Evolutionary conservation across 2,113 vertebrate species (phyloP).

Genomic region (Gadus chalcogrammus): DNA sequence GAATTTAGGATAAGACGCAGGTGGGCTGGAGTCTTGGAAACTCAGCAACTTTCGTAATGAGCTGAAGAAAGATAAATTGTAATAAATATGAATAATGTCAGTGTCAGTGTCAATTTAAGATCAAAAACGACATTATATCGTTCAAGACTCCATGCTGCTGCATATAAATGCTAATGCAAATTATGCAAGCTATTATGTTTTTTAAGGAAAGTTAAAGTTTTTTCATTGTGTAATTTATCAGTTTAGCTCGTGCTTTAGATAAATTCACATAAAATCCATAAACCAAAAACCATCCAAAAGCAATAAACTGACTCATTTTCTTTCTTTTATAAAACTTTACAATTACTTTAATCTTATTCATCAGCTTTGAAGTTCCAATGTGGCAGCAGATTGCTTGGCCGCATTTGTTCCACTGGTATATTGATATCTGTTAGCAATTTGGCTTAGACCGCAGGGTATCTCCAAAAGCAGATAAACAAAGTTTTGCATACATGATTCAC

Average conservation of each 20-base stretch:
- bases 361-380: background rate
- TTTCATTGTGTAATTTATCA: constrained; percentile 24
- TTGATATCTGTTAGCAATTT: constrained; percentile 6
- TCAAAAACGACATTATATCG: background rate
- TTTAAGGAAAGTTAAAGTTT: constrained; percentile 1
- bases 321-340: background rate
- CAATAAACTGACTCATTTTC: background rate
- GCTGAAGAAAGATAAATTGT: background rate
- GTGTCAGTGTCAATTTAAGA: background rate
- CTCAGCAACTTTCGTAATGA: background rate
- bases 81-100: background rate
- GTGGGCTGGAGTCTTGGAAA: constrained; percentile 20
- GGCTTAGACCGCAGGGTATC: no score
- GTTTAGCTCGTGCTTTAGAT: constrained; percentile 14
- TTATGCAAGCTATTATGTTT: no score
- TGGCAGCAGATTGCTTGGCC: background rate
- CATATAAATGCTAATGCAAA: constrained; percentile 6
- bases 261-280: constrained; percentile 15
- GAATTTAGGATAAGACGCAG: constrained; percentile 40
- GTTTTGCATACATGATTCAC: no score
- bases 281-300: background rate
- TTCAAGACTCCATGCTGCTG: background rate
- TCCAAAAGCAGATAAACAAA: no score
- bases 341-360: background rate
- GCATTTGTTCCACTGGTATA: no score